Evolutionary conservation across 1,140 invertebrate genomes (phyloP), one percentile per base, ranked within the genome.

Genomic region (Conopomorpha cramerella): DNA sequence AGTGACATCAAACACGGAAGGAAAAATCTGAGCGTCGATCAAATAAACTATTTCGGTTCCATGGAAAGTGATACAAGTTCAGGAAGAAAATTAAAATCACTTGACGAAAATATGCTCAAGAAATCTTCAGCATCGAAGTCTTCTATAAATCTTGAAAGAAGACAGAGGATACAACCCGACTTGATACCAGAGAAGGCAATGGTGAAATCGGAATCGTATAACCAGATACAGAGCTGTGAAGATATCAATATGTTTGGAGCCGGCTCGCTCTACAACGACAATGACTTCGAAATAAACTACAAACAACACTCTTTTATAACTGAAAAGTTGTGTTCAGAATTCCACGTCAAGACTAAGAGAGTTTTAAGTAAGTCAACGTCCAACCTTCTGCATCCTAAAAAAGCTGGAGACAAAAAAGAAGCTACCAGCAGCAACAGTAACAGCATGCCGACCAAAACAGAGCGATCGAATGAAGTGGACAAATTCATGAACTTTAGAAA

Each of bases 271-370:
- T 70, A 70, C 38, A 78, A 74, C 30, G 71, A 77, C 34, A 72
- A 57, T 40, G 73, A 78, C 41, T 68, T 70, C 33, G 71, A 74
- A 59, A 68, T 74, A 4, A 71, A 70, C 44, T 76, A 61, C 40
- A 79, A 77, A 43, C 82, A 82, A 26, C 77, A 82, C 47, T 82
- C 81, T 0, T 84, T 79, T 32, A 84, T 84, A 14, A 84, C 81
- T 18, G 80, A 83, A 42, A 83, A 83, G 45, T 49, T 84, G 10
- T 84, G 81, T 55, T 81, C 80, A 11, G 82, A 84, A 56, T 84
- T 84, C 40, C 81, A 84, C 40, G 82, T 83, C 0, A 84, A 84
- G 50, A 83, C 82, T 2, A 81, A 82, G 35, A 71, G 79, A 43
- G 74, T 79, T 19, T 67, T 82, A 0, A 82, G 81, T 46, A 83